Conservation (phyloP, 2,113 vertebrate species). For the Nanger granti region DNA sequence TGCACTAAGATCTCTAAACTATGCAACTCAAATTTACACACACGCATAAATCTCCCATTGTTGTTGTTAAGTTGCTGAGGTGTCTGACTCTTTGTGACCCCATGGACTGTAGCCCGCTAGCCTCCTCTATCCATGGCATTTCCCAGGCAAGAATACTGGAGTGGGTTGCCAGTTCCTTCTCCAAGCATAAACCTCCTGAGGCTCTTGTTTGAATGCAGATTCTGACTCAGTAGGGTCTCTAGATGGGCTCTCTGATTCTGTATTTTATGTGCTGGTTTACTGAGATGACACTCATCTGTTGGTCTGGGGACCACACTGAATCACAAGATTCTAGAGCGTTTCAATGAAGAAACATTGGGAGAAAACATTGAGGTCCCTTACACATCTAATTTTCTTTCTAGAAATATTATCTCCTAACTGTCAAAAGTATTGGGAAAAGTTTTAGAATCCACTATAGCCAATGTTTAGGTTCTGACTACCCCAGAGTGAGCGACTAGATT, state of each 20-base stretch:
- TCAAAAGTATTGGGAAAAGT: background rate
- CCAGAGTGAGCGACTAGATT: fast-evolving
- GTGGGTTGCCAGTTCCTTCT: background rate
- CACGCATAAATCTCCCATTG: fast-evolving
- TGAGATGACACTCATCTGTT: fast-evolving
- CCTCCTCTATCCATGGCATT: background rate
- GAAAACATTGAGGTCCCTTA: background rate
- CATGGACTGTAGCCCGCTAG: background rate
- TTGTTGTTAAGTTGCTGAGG: background rate
- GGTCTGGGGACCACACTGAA: background rate
- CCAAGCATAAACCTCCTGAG: background rate
- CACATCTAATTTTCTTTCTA: background rate
- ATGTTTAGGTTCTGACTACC: background rate
- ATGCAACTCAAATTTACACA: fast-evolving
- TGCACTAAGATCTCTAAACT: background rate
- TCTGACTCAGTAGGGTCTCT: fast-evolving
- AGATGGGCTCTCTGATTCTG: background rate
- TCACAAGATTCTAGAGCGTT: background rate
- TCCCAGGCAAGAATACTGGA: background rate
- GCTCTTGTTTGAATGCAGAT: background rate
- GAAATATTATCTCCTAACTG: background rate
- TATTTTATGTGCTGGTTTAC: too few species aligned
- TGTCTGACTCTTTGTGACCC: background rate
- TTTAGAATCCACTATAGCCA: background rate
- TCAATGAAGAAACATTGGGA: background rate